A percentile compares a stretch with the other conserved stretches of the same genome.
These are phyloP conservation scores for Tinea pellionella DNA, from an alignment of 2,888 invertebrate species.

Conservation along the genomic window DNA sequence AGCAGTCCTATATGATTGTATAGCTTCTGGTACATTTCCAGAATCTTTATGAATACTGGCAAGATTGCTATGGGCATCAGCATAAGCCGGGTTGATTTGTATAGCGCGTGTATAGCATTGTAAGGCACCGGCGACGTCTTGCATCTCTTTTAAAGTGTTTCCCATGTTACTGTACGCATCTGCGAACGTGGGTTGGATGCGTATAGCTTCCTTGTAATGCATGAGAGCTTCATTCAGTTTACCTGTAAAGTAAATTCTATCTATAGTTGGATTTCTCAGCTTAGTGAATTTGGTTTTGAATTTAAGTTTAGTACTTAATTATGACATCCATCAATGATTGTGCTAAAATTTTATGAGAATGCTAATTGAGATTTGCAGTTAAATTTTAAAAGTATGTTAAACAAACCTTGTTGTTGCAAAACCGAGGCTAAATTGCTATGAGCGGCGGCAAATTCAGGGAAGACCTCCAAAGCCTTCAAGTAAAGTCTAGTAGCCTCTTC, in stretches of 20 bases:
- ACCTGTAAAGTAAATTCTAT: constrained; percentile 31
- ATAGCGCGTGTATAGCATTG: constrained; percentile 99
- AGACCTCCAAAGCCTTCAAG: constrained; percentile 91
- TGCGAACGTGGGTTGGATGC: constrained; percentile 98
- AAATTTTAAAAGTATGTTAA: no score
- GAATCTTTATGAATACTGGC: constrained; percentile 99
- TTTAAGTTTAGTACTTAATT: no score
- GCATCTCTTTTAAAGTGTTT: constrained; percentile 99
- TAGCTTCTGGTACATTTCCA: constrained; percentile 99
- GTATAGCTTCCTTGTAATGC: constrained; percentile 99
- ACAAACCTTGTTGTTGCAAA: constrained; percentile 91
- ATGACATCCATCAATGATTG: no score
- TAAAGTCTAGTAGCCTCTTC: constrained; percentile 98
- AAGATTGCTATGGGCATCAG: constrained; percentile 98
- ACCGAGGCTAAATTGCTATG: constrained; percentile 99
- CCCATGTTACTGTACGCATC: constrained; percentile 99
- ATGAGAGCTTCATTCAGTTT: constrained; percentile 97
- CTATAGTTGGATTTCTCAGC: no score
- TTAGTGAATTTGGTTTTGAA: no score
- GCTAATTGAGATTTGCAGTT: no score
- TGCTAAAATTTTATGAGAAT: no score
- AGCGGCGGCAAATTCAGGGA: constrained; percentile 99
- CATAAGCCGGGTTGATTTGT: constrained; percentile 99
- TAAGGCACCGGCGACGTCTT: constrained; percentile 95
- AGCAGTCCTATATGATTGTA: constrained; percentile 96